Evolutionary conservation across 2,113 vertebrate genomes (phyloP), one percentile per base, ranked within the genome.

Genomic region (Amazona guildingii): DNA sequence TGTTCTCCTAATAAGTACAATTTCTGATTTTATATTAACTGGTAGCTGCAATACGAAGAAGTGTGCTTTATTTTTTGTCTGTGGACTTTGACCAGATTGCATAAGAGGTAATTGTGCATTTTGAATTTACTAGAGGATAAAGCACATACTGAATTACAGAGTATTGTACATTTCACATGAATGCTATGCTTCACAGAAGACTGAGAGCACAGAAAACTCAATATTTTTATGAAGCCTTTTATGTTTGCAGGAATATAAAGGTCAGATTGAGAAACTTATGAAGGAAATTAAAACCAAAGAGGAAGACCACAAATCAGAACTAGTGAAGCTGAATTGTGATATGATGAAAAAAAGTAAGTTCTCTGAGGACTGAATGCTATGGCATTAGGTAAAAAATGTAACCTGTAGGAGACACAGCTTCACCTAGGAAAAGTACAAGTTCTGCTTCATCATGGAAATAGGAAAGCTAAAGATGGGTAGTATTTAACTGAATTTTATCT

Each of bases 281-380:
- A 87, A 7, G 92, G 97, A 98, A 95, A 96, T 98, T 52, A 97
- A 97, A 98, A 97, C 87, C 82, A 98, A 98, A 95, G 98, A 98
- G 20, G 97, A 98, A 46, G 95, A 92, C 68, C 94, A 98, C 84
- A 97, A 94, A 73, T 39, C 46, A 59, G 95, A 98, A 94, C 86
- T 98, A 83, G 88, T 33, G 78, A 97, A 97, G 83, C 7, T 98
- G 94, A 92, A 96, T 24, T 92, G 92, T 0, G 62, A 98, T 37
- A 73, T 97, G 62, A 96, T 95, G 46, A 95, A 90, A 91, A 97
- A 98, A 95, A 31, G 98, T 98, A 92, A 97, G 97, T 95, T 91
- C 44, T 89, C 59, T 83, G 27, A 92, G 79, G 51, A 46, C 24
- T 33, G 52, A 72, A 63, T 3, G 2, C 23, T 68, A 10, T 23